A percentile compares a stretch with the other conserved stretches of the same genome.
These are phyloP conservation scores for Cancer borealis DNA, from an alignment of 2,888 invertebrate genomes.

Conservation along the genomic window DNA sequence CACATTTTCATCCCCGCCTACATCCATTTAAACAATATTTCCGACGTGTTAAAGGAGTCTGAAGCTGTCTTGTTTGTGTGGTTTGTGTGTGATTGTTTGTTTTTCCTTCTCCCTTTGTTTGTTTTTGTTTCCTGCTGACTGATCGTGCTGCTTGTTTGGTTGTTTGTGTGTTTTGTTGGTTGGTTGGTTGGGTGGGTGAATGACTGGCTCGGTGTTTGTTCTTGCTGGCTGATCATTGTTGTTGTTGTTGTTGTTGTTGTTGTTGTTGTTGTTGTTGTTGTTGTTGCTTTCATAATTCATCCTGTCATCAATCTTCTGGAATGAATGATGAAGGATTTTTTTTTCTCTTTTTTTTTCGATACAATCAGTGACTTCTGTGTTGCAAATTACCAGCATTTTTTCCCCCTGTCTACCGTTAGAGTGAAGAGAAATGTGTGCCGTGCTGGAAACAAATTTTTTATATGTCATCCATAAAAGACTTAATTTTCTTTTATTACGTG, in stretches of 20 bases:
- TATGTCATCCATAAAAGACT: not conserved
- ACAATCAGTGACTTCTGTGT: no score
- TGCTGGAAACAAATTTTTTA: not conserved
- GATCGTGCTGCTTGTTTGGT: not conserved
- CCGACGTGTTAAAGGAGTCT: not conserved
- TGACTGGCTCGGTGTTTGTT: not conserved
- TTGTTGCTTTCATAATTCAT: slow-evolving; percentile 31
- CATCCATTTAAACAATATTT: no score
- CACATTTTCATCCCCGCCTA: not conserved
- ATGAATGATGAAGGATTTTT: not conserved
- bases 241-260: slow-evolving; percentile 36
- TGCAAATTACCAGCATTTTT: no score
- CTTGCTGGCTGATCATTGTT: not conserved
- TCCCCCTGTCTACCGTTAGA: no score
- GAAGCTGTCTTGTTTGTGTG: not conserved
- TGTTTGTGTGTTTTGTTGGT: not conserved
- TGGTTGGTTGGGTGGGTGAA: not conserved
- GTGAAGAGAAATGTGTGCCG: no score
- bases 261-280: slow-evolving; percentile 45
- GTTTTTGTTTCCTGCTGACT: no score
- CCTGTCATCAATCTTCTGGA: not conserved
- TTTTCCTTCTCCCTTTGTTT: not conserved
- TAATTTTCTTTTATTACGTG: not conserved
- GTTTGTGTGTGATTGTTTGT: not conserved
- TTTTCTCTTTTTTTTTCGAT: not conserved